These are phyloP conservation scores for Pilophorus perplexus DNA, from an alignment of 2,888 invertebrate genomes.

Conservation along the genomic window DNA sequence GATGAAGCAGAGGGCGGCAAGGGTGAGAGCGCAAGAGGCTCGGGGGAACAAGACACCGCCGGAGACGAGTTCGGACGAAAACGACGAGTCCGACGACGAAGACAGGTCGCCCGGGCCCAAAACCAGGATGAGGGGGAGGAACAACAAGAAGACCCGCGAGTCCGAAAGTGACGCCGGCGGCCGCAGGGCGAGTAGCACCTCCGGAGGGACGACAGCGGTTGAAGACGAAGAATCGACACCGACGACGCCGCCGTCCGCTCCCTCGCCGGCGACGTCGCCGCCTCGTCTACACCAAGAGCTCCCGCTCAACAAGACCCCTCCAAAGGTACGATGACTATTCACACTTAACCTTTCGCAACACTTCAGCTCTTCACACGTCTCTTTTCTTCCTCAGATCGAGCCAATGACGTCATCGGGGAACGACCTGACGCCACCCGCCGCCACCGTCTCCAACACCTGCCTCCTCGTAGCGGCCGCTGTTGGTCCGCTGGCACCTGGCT, in stretches of 20 bases:
- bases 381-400: slow-evolving; percentile 10
- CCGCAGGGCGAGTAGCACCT: not conserved
- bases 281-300: not conserved
- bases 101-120: slow-evolving; percentile 8
- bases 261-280: slow-evolving; percentile 49
- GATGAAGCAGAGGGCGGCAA: not conserved
- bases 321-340: too few relatives aligned
- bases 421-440: slow-evolving; percentile 55
- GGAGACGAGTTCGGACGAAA: slow-evolving; percentile 34
- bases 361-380: not conserved
- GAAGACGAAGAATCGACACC: slow-evolving; percentile 48
- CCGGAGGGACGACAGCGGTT: not conserved
- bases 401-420: not conserved
- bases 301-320: slow-evolving; percentile 13
- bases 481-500: slow-evolving; percentile 75
- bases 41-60: slow-evolving; percentile 5
- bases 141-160: not conserved
- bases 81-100: slow-evolving; percentile 19
- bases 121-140: slow-evolving; percentile 12
- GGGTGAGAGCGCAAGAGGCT: not conserved
- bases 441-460: slow-evolving; percentile 73
- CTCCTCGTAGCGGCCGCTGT: slow-evolving; percentile 80
- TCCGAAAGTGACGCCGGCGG: slow-evolving; percentile 17
- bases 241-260: slow-evolving; percentile 49
- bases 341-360: not conserved